Percentiles rank a stretch among this genome's conserved stretches.
phyloP scores from a whole-genome alignment of 2,888 invertebrate species.

The Gandaritis pyraliata region DNA sequence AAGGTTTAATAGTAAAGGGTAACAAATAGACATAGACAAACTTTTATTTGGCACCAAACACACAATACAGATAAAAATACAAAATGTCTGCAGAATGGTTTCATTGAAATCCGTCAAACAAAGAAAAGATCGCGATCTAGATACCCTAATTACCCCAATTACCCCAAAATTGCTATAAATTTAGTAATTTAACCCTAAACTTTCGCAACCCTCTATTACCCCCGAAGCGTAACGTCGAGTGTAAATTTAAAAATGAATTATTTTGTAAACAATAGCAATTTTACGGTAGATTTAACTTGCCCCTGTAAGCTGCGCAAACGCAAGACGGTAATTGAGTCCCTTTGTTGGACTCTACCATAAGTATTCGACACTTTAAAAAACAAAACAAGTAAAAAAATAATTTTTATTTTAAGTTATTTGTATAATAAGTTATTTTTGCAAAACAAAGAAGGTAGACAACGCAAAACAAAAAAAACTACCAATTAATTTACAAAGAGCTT shows the following conservation, averaged over 20 bases:
- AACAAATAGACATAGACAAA: too few relatives aligned
- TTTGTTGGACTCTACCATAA: conserved; percentile 28
- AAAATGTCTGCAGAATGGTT: background rate
- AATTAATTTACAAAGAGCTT: too few relatives aligned
- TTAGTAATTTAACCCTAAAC: conserved; percentile 23
- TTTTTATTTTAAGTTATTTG: too few relatives aligned
- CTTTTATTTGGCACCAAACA: too few relatives aligned
- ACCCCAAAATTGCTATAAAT: conserved; percentile 1
- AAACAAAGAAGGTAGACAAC: too few relatives aligned
- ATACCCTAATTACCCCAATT: conserved; percentile 16
- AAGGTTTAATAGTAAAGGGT: too few relatives aligned
- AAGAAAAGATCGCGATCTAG: conserved; percentile 17
- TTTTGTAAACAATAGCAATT: conserved; percentile 81
- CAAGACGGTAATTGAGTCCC: conserved; percentile 59
- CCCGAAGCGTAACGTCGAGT: conserved; percentile 27
- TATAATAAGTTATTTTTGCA: too few relatives aligned
- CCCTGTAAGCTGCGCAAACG: conserved; percentile 60
- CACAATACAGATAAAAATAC: too few relatives aligned
- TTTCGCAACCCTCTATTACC: conserved; percentile 34
- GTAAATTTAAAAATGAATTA: conserved; percentile 62
- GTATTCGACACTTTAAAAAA: conserved; percentile 10
- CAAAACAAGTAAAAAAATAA: background rate
- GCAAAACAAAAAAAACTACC: too few relatives aligned
- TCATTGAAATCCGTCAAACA: conserved; percentile 10
- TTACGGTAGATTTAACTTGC: conserved; percentile 70